Conservation (phyloP, 2,797 vertebrate species). For the Esox lucius region DNA sequence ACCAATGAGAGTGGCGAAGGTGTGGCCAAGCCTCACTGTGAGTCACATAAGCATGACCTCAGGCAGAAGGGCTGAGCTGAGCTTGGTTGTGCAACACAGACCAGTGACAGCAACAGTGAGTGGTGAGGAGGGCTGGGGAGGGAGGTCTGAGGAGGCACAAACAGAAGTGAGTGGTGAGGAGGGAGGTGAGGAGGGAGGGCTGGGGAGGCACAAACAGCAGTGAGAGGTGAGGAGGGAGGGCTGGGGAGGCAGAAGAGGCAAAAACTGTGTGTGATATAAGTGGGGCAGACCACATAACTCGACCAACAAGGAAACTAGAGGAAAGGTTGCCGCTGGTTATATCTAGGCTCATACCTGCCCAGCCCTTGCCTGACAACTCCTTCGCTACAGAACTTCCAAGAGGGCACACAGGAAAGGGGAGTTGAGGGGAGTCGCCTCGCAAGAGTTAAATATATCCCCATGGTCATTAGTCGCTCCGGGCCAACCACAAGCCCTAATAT, state of each 20-base stretch:
- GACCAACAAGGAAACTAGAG: slow-evolving; percentile 72
- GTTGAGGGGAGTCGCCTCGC: slow-evolving; percentile 45
- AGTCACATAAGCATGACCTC: slow-evolving; percentile 67
- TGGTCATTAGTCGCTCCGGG: slow-evolving; percentile 48
- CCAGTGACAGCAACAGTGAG: neutral
- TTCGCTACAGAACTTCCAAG: slow-evolving; percentile 53
- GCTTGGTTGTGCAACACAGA: slow-evolving; percentile 16
- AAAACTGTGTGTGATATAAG: slow-evolving; percentile 69
- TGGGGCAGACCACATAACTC: slow-evolving; percentile 63
- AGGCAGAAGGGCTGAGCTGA: slow-evolving; percentile 44
- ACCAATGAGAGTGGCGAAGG: slow-evolving; percentile 29
- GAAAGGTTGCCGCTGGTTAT: slow-evolving; percentile 75
- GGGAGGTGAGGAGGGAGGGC: too few relatives aligned
- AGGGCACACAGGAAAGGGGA: slow-evolving; percentile 40
- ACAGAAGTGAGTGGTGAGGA: too few relatives aligned
- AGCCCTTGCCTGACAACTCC: slow-evolving; percentile 43
- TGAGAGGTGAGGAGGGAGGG: slow-evolving; percentile 28
- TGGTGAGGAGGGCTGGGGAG: neutral
- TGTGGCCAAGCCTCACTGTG: slow-evolving; percentile 51
- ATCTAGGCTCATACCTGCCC: slow-evolving; percentile 63
- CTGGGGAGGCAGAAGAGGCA: slow-evolving; percentile 44
- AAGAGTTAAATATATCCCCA: slow-evolving; percentile 68
- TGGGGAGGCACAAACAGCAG: neutral
- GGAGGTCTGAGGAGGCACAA: neutral
- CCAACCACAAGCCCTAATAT: slow-evolving; percentile 35